Percentiles rank a stretch among this genome's conserved stretches.
Evolutionary conservation across 2,888 invertebrate species (phyloP).

Genomic region (Coelopa pilipes): DNA sequence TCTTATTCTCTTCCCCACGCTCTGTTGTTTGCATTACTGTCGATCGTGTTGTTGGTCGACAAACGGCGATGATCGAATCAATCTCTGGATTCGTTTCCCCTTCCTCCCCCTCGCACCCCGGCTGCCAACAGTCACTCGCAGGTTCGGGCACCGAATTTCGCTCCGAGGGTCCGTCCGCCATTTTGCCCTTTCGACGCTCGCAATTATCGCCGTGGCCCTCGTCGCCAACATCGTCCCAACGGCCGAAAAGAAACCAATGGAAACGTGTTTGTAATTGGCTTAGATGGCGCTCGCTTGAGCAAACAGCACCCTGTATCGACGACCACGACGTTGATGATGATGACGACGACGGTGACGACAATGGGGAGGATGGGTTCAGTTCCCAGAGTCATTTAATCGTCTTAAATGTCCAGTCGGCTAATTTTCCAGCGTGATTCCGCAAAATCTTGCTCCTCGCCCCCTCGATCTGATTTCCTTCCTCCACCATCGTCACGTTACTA

Average conservation of each 20-base stretch:
- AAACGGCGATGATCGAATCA: too few species aligned
- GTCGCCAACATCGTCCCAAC: too few species aligned
- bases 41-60: too few species aligned
- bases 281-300: constrained; percentile 11
- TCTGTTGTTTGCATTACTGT: neutral
- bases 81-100: too few species aligned
- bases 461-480: neutral
- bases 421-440: constrained; percentile 15
- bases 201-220: too few species aligned
- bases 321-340: neutral
- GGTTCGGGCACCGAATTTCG: too few species aligned
- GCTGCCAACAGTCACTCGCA: too few species aligned
- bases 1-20: neutral
- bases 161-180: too few species aligned
- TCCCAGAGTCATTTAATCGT: constrained; percentile 14
- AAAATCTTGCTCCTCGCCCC: constrained; percentile 1
- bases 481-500: constrained; percentile 42
- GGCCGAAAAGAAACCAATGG: neutral
- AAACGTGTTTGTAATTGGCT: constrained; percentile 32
- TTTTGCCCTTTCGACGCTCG: too few species aligned
- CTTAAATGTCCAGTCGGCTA: neutral
- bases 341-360: too few species aligned
- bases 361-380: neutral
- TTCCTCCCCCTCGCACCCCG: too few species aligned
- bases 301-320: constrained; percentile 14